Evolutionary conservation across 2,888 invertebrate genomes (phyloP), one percentile per base, ranked within the genome.

Genomic region (Spialia ferax): DNA sequence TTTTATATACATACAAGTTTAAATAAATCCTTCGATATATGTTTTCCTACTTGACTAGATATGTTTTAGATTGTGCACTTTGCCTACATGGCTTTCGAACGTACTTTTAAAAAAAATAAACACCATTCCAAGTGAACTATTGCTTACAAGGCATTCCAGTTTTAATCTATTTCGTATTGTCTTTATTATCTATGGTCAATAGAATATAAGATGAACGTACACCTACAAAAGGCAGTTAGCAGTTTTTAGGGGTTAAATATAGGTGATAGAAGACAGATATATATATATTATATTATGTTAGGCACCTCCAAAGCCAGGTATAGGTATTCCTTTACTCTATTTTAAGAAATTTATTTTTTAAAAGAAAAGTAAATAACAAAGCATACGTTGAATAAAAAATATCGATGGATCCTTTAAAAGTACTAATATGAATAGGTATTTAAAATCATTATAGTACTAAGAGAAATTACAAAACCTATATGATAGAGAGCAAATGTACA

Each of bases 41-140:
- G 82, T 85, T 84, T 82, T 81, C 83, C 88, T 90, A 91, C 91
- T 81, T 93, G 93, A 93, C 93, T 93, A 93, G 93, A 93, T 93
- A 93, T 93, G 93, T 93, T 88, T 91, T 87, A 84, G 81, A 87
- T 90, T 87, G 90, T 91, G 92, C 89, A 84, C 82, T 83, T 79
- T 77, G 79, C 78, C 77, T 80, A 80, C 80, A 79, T 80, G 84
- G 84, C 85, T 77, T 79, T 82, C 45, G 81, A 85, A 87, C 83
- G 83, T 85, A 85, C 79, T 81, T 79, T 75, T 80, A 81, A 83
- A 91, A 90, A 91, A 90, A 92, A 91, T 91, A 91, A 91, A 83
- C 84, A 84, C 85, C 90, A 84, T 88, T 79, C 83, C 67, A 81
- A 86, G 81, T 84, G 81, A 90, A 85, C 91, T 92, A 92, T 92